Base-by-base conservation (phyloP, 2,888 invertebrate species). In the Noctua pronuba region DNA sequence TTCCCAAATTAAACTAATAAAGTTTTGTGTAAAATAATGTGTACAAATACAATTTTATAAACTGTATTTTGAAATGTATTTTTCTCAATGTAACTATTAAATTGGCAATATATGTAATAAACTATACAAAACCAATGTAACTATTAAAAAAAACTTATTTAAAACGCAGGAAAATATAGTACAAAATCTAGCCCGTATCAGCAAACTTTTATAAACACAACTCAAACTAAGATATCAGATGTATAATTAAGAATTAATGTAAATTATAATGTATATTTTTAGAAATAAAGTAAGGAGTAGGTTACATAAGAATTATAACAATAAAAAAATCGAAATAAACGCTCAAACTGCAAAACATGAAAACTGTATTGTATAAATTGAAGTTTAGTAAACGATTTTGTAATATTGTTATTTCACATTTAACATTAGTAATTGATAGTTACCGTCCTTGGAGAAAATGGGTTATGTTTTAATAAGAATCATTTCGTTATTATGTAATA, bases 381-480 rank as follows among this genome's bases (percentile, higher is more conserved):
- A 62, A 60, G 35, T 75, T 65, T 55, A 74, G 1, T 31, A 58
- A 70, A 62, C 21, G 31, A 70, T 65, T 55, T 68, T 58, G 18
- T 41, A 28, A 73, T 41, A 41, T 65, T 80, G 60, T 73, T 77
- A 77, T 75, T 79, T 74, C 55, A 81, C 69, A 77, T 44, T 70
- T 65, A 75, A 79, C 73, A 69, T 68, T 65, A 75, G 76, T 70
- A 89, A 80, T 70, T 74, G 60, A 87, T 88, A 90, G 89, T 90
- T 90, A 90, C 90, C 90, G 90, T 90, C 90, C 90, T 88, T 77
- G 31, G 44, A 78, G 58, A 76, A 77, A 85, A 84, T 82, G 83
- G 83, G 74, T 84, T 89, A 79, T 73, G 73, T 86, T 89, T 69
- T 68, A 76, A 67, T 73, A 75, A 79, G 73, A 77, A 80, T 72